phyloP scores from a whole-genome alignment of 2,888 invertebrate species.

The Tenthredo notha region DNA sequence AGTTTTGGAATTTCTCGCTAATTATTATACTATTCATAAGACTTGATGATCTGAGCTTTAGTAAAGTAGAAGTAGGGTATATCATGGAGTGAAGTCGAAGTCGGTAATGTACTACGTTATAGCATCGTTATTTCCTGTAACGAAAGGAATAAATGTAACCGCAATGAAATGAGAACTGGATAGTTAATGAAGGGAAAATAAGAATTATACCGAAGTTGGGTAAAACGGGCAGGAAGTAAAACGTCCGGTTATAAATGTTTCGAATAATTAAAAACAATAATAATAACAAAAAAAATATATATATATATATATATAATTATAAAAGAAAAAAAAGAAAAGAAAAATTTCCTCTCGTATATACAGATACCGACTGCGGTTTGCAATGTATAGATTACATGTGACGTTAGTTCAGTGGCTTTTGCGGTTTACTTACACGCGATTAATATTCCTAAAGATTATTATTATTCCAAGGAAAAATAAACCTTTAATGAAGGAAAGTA shows the following conservation, averaged over 20 bases:
- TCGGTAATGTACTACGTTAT: background rate
- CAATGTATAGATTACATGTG: background rate
- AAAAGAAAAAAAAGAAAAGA: too few relatives aligned
- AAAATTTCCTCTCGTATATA: background rate
- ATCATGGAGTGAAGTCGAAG: background rate
- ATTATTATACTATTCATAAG: background rate
- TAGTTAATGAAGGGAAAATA: background rate
- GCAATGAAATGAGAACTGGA: background rate
- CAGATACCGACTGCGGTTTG: background rate
- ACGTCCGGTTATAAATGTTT: background rate
- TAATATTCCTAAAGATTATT: background rate
- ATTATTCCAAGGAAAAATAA: background rate
- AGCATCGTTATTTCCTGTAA: background rate
- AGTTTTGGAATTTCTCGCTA: background rate
- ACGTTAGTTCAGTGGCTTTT: background rate
- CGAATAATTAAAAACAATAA: background rate
- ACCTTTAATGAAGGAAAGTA: background rate
- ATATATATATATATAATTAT: background rate
- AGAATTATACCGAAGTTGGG: background rate
- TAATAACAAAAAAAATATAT: background rate
- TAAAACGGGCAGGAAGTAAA: background rate
- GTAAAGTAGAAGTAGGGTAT: too few relatives aligned
- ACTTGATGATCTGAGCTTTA: background rate
- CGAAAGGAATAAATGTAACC: background rate
- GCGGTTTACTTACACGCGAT: background rate